Conservation (phyloP, 2,888 invertebrate species). For the Mythimna impura region DNA sequence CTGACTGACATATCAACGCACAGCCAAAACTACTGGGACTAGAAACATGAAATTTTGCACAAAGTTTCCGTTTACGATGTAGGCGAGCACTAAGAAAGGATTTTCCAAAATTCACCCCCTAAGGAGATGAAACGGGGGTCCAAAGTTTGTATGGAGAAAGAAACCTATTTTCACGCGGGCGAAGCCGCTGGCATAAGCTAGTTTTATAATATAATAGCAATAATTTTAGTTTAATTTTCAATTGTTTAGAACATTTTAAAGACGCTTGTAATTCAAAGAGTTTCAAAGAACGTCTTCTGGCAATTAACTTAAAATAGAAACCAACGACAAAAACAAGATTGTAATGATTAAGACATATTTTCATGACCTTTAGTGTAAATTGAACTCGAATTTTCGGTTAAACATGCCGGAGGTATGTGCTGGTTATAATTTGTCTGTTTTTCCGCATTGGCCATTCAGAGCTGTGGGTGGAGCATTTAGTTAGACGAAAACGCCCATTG, state of each 20-base stretch:
- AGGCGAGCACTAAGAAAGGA: no score
- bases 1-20: no score
- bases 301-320: constrained; percentile 23
- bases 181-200: no score
- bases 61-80: no score
- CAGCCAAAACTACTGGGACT: no score
- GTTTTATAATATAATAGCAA: constrained; percentile 73
- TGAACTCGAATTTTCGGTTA: constrained; percentile 16
- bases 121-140: no score
- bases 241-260: constrained; percentile 69
- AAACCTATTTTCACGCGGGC: no score
- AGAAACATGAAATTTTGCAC: no score
- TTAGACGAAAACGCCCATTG: constrained; percentile 52
- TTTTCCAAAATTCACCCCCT: no score
- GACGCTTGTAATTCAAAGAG: constrained; percentile 64
- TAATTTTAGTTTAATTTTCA: constrained; percentile 73
- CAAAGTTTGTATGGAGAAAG: no score
- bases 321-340: constrained; percentile 23
- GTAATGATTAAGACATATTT: constrained; percentile 19
- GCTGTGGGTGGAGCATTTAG: constrained; percentile 54
- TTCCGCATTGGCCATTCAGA: constrained; percentile 51
- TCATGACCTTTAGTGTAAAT: constrained; percentile 22
- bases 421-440: constrained; percentile 20
- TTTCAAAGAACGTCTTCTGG: constrained; percentile 19
- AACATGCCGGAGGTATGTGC: neutral